These are phyloP conservation scores for Lasioglossum leucozonium DNA, from an alignment of 2,888 invertebrate genomes.

Conservation along the genomic window DNA sequence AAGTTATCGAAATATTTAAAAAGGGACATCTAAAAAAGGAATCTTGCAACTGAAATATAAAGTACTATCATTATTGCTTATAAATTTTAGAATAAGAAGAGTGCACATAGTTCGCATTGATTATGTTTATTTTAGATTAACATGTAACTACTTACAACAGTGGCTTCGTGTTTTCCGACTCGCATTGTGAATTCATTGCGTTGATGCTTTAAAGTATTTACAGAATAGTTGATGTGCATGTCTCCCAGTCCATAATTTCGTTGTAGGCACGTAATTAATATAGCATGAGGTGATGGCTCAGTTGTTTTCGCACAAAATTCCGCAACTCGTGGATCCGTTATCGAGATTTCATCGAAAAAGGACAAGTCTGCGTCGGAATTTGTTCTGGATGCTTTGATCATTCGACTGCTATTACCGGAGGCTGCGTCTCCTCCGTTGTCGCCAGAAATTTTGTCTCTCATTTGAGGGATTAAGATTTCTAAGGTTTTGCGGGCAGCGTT, in stretches of 20 bases:
- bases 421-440: slow-evolving; percentile 85
- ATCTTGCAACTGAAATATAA: too few species aligned
- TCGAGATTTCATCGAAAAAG: slow-evolving; percentile 96
- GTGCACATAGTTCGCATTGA: not conserved
- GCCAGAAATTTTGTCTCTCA: slow-evolving; percentile 92
- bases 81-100: not conserved
- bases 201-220: slow-evolving; percentile 94
- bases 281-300: slow-evolving; percentile 97
- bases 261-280: slow-evolving; percentile 95
- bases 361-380: slow-evolving; percentile 83
- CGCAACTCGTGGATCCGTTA: slow-evolving; percentile 96
- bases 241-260: slow-evolving; percentile 96
- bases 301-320: slow-evolving; percentile 98
- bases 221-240: slow-evolving; percentile 93
- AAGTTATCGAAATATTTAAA: not conserved
- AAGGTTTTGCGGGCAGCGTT: slow-evolving; percentile 96
- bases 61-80: too few species aligned
- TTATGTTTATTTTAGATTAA: not conserved
- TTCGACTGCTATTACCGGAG: slow-evolving; percentile 82
- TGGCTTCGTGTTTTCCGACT: slow-evolving; percentile 96
- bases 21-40: too few species aligned
- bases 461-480: slow-evolving; percentile 96
- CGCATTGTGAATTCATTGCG: slow-evolving; percentile 97
- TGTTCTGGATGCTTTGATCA: slow-evolving; percentile 81
- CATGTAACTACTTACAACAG: slow-evolving; percentile 86